phyloP scores from a whole-genome alignment of 2,888 invertebrate genomes.

The Lasioglossum figueresi region DNA sequence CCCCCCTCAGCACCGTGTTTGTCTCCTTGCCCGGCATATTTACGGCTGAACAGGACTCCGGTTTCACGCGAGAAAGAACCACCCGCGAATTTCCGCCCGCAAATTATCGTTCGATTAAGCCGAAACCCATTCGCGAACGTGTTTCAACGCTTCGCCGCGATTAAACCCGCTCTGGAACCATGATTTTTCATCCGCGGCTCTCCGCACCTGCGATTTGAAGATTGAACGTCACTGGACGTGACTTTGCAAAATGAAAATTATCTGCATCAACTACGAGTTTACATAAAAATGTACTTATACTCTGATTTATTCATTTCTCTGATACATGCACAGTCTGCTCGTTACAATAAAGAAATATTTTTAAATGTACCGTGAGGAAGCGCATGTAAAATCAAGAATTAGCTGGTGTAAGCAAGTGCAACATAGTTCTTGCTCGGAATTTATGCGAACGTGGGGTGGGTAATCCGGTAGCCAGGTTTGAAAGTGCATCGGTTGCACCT shows the following conservation, averaged over 20 bases:
- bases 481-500: conserved; percentile 16
- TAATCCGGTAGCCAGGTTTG: conserved; percentile 1
- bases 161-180: conserved; percentile 2
- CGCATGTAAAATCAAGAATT: not conserved
- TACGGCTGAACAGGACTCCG: conserved; percentile 41
- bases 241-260: not conserved
- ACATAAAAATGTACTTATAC: not conserved
- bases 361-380: not conserved
- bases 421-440: not conserved
- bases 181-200: not conserved
- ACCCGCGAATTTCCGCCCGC: conserved; percentile 6
- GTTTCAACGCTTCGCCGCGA: conserved; percentile 15
- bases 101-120: conserved; percentile 55
- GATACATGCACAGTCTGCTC: not conserved
- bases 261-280: not conserved
- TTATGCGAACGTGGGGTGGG: not conserved
- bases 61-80: conserved; percentile 27
- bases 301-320: not conserved
- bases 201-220: not conserved
- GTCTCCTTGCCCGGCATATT: conserved; percentile 55
- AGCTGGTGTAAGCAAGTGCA: not conserved
- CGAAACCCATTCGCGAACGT: conserved; percentile 23
- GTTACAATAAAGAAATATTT: not conserved
- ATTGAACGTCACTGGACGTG: not conserved
- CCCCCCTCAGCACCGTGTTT: conserved; percentile 28